A percentile compares a stretch with the other conserved stretches of the same genome.
These are phyloP conservation scores for Atractosteus spatula DNA, from an alignment of 2,113 vertebrate genomes.

Conservation along the genomic window DNA sequence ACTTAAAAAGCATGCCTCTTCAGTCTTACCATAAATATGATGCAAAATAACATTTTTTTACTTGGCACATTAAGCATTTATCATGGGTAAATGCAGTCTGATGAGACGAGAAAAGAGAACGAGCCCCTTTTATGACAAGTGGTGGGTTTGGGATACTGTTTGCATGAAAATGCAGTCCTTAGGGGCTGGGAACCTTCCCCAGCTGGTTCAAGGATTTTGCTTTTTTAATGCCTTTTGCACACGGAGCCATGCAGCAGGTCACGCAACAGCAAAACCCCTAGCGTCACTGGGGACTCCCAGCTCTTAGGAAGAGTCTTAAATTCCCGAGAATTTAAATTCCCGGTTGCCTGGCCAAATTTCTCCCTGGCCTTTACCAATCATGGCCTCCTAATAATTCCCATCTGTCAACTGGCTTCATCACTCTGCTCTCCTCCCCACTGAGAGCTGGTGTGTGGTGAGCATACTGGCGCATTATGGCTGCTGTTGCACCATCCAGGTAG, in stretches of 20 bases:
- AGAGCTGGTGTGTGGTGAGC: too few species aligned
- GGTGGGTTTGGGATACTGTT: slow-evolving; percentile 19
- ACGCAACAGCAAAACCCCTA: background rate
- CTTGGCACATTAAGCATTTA: background rate
- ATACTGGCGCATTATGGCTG: too few species aligned
- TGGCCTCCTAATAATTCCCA: too few species aligned
- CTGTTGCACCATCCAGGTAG: too few species aligned
- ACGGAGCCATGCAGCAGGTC: slow-evolving; percentile 18
- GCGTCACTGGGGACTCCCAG: background rate
- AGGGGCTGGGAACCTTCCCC: slow-evolving; percentile 17
- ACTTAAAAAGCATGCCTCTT: too few species aligned
- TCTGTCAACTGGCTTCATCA: too few species aligned
- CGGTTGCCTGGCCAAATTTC: too few species aligned
- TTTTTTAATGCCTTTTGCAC: slow-evolving; percentile 51
- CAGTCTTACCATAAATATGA: too few species aligned
- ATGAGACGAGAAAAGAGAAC: background rate
- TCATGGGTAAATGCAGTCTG: slow-evolving; percentile 2
- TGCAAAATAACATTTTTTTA: too few species aligned
- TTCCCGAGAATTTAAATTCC: background rate
- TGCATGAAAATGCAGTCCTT: background rate
- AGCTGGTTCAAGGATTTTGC: slow-evolving; percentile 32
- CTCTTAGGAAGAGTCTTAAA: slow-evolving; percentile 13
- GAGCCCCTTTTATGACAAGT: background rate
- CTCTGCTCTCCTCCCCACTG: too few species aligned
- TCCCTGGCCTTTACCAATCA: too few species aligned